Conservation (phyloP, 2,113 vertebrate genomes). For the Tangachromis dhanisi region DNA sequence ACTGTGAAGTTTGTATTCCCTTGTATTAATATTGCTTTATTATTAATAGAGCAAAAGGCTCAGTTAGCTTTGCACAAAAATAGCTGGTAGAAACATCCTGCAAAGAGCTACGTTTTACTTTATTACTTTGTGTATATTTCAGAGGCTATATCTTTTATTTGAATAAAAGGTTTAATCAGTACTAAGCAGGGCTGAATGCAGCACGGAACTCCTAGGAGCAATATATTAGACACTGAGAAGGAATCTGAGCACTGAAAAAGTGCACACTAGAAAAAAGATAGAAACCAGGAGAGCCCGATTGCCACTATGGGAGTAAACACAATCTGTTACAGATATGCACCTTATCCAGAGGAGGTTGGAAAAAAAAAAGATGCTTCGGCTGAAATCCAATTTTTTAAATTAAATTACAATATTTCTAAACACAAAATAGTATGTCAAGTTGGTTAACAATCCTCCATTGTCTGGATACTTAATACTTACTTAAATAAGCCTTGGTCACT, state of each 20-base stretch:
- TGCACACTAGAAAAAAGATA: background rate
- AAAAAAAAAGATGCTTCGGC: background rate
- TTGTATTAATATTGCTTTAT: background rate
- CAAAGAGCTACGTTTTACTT: background rate
- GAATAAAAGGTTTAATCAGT: background rate
- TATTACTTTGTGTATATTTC: background rate
- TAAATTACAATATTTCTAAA: background rate
- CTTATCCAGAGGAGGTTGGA: background rate
- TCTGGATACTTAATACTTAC: background rate
- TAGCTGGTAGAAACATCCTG: background rate
- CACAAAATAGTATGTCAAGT: background rate
- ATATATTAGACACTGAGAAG: background rate
- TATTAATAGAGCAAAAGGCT: background rate
- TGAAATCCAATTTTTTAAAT: background rate
- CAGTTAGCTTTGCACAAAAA: background rate
- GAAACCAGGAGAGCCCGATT: background rate
- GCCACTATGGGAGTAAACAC: background rate
- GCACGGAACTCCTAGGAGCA: background rate
- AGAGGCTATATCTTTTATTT: background rate
- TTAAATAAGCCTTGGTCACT: background rate
- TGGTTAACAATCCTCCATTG: background rate
- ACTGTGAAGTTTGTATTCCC: background rate
- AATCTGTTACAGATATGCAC: background rate
- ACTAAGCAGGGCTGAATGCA: background rate
- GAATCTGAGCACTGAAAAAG: background rate